Conservation (phyloP, 1,140 invertebrate genomes). For the Neomicropteryx cornuta region DNA sequence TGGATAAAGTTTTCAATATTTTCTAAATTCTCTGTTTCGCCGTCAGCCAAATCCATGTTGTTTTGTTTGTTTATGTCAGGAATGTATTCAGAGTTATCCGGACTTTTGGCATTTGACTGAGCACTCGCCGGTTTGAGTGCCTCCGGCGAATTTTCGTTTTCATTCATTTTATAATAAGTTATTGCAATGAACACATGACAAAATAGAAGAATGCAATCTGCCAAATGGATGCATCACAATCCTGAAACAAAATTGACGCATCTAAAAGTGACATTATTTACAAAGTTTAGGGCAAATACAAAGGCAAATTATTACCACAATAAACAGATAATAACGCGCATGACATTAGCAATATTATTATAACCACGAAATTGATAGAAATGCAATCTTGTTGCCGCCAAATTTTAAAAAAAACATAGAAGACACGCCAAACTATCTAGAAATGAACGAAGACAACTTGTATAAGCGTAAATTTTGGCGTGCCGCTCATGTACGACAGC, state of each 20-base stretch:
- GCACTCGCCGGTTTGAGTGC: slow-evolving; percentile 12
- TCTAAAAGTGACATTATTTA: slow-evolving; percentile 20
- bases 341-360: slow-evolving; percentile 11
- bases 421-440: slow-evolving; percentile 10
- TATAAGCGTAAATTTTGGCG: too few relatives aligned
- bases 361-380: slow-evolving; percentile 12
- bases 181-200: too few relatives aligned
- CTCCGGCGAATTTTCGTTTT: slow-evolving; percentile 21
- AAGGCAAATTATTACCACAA: background rate
- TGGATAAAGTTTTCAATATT: too few relatives aligned
- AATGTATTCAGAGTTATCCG: too few relatives aligned
- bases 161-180: slow-evolving; percentile 33
- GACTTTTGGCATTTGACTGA: too few relatives aligned
- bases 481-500: too few relatives aligned
- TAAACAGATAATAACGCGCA: slow-evolving; percentile 1
- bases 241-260: too few relatives aligned
- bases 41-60: too few relatives aligned
- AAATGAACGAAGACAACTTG: slow-evolving; percentile 16
- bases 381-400: slow-evolving; percentile 11
- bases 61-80: too few relatives aligned
- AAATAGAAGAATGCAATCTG: slow-evolving; percentile 16
- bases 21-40: too few relatives aligned
- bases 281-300: background rate
- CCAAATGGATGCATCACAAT: slow-evolving; percentile 11
- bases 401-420: slow-evolving; percentile 6